Percentiles rank a stretch among this genome's conserved stretches.
Conservation (phyloP, 2,113 vertebrate genomes). For the Eptesicus fuscus region DNA sequence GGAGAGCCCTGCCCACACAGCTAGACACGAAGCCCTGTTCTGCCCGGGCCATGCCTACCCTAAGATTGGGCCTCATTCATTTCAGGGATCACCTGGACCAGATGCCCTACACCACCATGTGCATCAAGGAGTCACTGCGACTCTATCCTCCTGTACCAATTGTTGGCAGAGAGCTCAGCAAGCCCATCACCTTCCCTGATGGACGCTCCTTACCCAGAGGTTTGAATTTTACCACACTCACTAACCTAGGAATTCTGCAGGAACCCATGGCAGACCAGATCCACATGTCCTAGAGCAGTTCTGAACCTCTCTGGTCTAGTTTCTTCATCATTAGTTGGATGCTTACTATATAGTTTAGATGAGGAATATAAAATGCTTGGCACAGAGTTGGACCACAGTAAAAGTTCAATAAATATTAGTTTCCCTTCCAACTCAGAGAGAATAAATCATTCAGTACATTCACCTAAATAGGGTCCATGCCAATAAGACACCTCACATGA, state of each 20-base stretch:
- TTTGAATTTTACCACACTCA: conserved; percentile 52
- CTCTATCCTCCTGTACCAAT: conserved; percentile 86
- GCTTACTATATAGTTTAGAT: background rate
- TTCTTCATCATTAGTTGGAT: background rate
- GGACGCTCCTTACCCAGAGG: conserved; percentile 88
- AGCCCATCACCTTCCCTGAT: conserved; percentile 89
- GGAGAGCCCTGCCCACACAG: background rate
- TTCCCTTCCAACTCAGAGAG: background rate
- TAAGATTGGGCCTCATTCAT: background rate
- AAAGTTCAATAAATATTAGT: background rate
- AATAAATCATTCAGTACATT: background rate
- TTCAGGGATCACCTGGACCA: conserved; percentile 89
- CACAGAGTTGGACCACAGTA: background rate
- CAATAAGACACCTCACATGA: background rate
- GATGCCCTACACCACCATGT: conserved; percentile 93
- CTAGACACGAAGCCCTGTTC: background rate
- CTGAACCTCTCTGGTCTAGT: background rate
- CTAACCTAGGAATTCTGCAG: background rate
- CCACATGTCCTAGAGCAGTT: background rate
- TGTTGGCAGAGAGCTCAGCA: conserved; percentile 77
- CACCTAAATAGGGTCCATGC: background rate
- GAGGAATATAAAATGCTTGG: background rate
- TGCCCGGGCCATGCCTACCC: background rate
- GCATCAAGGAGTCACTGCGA: conserved; percentile 91
- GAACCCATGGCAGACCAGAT: background rate